Base-by-base conservation (phyloP, 2,113 vertebrate genomes). In the Bujurquina vittata region DNA sequence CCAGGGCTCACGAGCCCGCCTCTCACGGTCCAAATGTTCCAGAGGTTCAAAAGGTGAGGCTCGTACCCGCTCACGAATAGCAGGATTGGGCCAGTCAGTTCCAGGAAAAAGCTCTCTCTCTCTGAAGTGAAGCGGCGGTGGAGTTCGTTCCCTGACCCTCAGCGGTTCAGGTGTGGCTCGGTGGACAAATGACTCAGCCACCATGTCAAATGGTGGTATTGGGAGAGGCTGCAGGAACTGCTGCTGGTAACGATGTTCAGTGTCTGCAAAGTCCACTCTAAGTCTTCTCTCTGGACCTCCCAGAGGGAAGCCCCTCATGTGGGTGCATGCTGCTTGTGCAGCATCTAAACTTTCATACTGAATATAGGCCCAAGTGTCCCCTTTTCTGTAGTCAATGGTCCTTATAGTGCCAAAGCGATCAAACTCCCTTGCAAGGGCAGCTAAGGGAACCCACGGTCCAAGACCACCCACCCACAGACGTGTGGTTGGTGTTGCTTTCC, bases 341-440 rank as follows among this genome's bases (percentile, higher is more conserved):
- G 98, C 98, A 1, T 99, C 98, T 94, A 99, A 88, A 89, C 98
- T 99, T 90, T 99, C 98, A 22, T 99, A 99, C 91, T 99, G 98
- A 92, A 99, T 99, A 31, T 99, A 99, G 1, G 98, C 98, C 98
- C 98, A 99, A 0, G 96, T 98, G 91, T 99, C 98, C 17, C 98
- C 98, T 87, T 99, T 99, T 77, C 98, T 96, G 90, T 99, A 99
- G 91, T 99, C 98, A 65, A 99, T 99, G 15, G 97, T 98, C 90
- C 98, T 96, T 80, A 99, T 99, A 40, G 98, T 99, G 83, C 98
- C 98, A 94, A 99, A 99, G 15, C 98, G 97, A 87, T 99, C 98
- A 94, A 99, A 99, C 78, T 99, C 98, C 88, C 98, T 95, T 35
- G 98, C 98, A 77, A 99, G 90, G 2, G 98, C 97, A 0, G 97